Evolutionary conservation across 2,888 invertebrate species (phyloP), one percentile per base, ranked within the genome.

Genomic region (Ptychoptera contaminata): DNA sequence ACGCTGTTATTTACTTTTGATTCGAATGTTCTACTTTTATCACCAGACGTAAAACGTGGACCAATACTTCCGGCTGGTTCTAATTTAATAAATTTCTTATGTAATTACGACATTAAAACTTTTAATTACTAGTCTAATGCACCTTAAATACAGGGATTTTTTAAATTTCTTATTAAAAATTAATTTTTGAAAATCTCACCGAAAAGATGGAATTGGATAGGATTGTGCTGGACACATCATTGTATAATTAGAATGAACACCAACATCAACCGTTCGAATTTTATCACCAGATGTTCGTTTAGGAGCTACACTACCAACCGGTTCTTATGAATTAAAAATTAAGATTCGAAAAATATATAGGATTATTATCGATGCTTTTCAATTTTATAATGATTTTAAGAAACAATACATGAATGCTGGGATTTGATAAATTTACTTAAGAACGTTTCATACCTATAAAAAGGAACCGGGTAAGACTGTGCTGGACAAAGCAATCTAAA

Each of bases 221-320:
- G 78, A 81, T 68, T 84, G 82, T 46, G 79, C 79, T 41, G 80
- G 80, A 59, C 82, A 84, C 54, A 76, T 69, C 50, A 84, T 70
- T 43, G 77, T 72, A 52, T 76, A 56, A 47, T 67, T 69, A 41
- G 58, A 56, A 16, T 55, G 55, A 29, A 54, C 54, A 50, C 53
- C 52, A 16, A 55, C 56, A 45, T 61, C 58, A 9, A 60, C 55
- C 46, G 63, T 60, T 46, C 62, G 61, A 15, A 61, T 56, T 52
- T 65, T 66, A 49, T 70, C 70, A 6, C 65, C 61, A 35, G 65
- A 65, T 8, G 62, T 64, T 39, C 77, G 70, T 63, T 75, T 76
- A 10, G 77, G 77, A 49, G 71, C 65, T 39, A 74, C 72, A 53
- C 72, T 72, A 47, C 74, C 60, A 12, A 63, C 56, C 1, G 69